A percentile compares a stretch with the other conserved stretches of the same genome.
These are phyloP conservation scores for Orchesella flavescens DNA, from an alignment of 2,888 invertebrate genomes.

Conservation along the genomic window DNA sequence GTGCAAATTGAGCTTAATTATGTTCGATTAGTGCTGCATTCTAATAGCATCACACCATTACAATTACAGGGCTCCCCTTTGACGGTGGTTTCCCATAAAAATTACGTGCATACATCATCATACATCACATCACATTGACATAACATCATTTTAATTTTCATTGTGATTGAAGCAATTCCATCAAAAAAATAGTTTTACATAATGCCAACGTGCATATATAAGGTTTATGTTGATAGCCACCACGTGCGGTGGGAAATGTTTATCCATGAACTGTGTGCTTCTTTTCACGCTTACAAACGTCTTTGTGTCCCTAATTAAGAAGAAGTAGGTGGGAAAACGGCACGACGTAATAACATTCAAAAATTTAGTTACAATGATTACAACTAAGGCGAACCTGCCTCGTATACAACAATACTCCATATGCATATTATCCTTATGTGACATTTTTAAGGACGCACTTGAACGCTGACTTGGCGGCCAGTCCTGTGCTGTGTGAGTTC, in stretches of 20 bases:
- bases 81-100: not conserved
- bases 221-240: not conserved
- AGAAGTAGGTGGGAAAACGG: conserved; percentile 32
- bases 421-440: not conserved
- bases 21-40: conserved; percentile 7
- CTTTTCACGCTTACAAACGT: not conserved
- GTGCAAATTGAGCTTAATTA: conserved; percentile 27
- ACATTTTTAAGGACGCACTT: conserved; percentile 8
- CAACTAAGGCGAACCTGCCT: not conserved
- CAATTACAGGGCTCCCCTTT: too few relatives aligned
- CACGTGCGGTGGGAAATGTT: conserved; percentile 25
- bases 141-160: too few relatives aligned
- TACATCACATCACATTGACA: too few relatives aligned
- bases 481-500: not conserved
- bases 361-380: not conserved
- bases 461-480: too few relatives aligned
- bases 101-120: too few relatives aligned
- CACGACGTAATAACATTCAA: conserved; percentile 12
- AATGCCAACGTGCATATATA: too few relatives aligned
- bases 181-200: too few relatives aligned
- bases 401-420: too few relatives aligned
- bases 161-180: too few relatives aligned
- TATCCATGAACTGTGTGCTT: conserved; percentile 17
- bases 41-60: too few relatives aligned
- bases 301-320: conserved; percentile 11